Percentiles rank a stretch among this genome's conserved stretches.
phyloP scores from a whole-genome alignment of 2,888 invertebrate genomes.

The Ochropleura leucogaster region DNA sequence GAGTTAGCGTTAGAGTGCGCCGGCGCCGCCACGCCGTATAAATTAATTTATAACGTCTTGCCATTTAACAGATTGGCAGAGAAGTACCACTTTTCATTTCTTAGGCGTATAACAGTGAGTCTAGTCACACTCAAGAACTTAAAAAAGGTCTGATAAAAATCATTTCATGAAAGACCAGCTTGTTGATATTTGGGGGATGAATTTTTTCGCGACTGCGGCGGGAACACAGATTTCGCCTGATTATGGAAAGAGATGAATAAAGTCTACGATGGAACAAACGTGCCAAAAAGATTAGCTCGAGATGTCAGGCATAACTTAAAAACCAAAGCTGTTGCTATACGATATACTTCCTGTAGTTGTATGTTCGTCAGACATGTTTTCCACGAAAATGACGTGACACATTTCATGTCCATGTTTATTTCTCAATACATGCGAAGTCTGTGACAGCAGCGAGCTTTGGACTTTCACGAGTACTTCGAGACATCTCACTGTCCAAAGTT shows the following conservation, averaged over 20 bases:
- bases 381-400: neutral
- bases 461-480: neutral
- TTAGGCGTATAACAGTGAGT: neutral
- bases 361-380: neutral
- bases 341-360: neutral
- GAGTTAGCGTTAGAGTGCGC: constrained; percentile 54
- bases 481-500: neutral
- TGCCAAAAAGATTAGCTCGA: neutral
- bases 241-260: neutral
- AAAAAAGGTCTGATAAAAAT: neutral
- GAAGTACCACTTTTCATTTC: constrained; percentile 19
- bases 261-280: neutral
- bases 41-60: constrained; percentile 60
- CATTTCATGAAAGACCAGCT: neutral
- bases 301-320: neutral
- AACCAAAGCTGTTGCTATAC: neutral
- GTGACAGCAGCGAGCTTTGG: neutral
- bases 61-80: neutral
- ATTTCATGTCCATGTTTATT: neutral
- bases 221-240: neutral
- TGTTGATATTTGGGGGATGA: neutral
- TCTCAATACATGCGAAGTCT: neutral
- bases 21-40: constrained; percentile 59
- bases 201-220: too few species aligned
- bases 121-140: neutral